Evolutionary conservation across 2,888 invertebrate species (phyloP).

Genomic region (Andrena praecox): DNA sequence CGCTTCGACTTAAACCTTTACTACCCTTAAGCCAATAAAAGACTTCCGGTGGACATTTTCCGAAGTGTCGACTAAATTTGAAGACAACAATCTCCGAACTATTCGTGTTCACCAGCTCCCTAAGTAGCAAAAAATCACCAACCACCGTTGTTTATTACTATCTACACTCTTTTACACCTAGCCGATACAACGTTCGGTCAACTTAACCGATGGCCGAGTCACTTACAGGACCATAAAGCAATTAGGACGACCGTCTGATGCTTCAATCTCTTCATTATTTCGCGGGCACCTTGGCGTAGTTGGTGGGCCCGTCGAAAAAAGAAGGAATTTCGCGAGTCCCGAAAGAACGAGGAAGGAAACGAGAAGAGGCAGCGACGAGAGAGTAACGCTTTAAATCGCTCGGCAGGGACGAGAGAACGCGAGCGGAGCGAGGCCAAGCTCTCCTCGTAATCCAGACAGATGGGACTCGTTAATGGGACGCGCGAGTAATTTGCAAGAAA

Average conservation of each 20-base stretch:
- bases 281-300: slow-evolving; percentile 10
- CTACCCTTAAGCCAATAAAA: no score
- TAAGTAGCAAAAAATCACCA: no score
- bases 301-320: background rate
- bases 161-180: no score
- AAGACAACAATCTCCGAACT: no score
- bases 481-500: slow-evolving; percentile 82
- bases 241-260: background rate
- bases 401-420: slow-evolving; percentile 54
- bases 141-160: no score
- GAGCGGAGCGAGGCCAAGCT: slow-evolving; percentile 61
- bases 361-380: slow-evolving; percentile 23
- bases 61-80: no score
- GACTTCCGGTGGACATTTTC: no score
- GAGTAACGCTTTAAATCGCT: slow-evolving; percentile 64
- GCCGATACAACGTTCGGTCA: no score
- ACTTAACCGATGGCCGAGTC: background rate
- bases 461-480: slow-evolving; percentile 81
- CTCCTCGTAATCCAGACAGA: slow-evolving; percentile 79
- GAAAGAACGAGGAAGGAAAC: slow-evolving; percentile 41
- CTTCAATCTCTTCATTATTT: slow-evolving; percentile 10
- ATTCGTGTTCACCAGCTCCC: no score
- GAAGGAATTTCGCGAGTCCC: slow-evolving; percentile 18
- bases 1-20: background rate
- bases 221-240: background rate